A percentile compares a stretch with the other conserved stretches of the same genome.
Evolutionary conservation across 2,113 vertebrate genomes (phyloP).

Genomic region (Scytalopus superciliaris): DNA sequence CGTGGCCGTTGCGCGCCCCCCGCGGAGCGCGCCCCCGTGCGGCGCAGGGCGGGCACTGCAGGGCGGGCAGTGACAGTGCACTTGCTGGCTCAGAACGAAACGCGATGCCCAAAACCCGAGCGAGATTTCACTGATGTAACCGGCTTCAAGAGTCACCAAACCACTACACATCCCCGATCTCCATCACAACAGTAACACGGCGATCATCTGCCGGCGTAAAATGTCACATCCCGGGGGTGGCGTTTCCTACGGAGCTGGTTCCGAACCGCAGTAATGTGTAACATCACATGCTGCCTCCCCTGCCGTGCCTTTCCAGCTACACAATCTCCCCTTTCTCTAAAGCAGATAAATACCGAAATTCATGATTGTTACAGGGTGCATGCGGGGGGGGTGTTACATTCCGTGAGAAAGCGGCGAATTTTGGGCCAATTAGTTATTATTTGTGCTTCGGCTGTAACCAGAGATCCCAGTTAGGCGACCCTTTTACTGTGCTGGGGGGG

Average conservation of each 20-base stretch:
- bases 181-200: background rate
- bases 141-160: background rate
- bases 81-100: background rate
- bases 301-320: background rate
- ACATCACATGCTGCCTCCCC: background rate
- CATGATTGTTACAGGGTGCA: background rate
- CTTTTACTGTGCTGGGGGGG: background rate
- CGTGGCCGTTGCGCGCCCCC: background rate
- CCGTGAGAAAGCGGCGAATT: fast-evolving
- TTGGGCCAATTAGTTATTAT: background rate
- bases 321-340: background rate
- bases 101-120: background rate
- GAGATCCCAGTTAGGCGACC: background rate
- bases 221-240: fast-evolving
- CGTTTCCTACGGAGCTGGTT: background rate
- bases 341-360: background rate
- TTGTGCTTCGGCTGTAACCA: background rate
- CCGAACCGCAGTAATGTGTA: fast-evolving
- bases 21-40: background rate
- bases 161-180: fast-evolving
- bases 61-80: too few species aligned
- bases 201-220: background rate
- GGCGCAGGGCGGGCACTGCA: background rate
- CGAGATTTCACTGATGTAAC: background rate
- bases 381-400: background rate